Conservation (phyloP, 2,888 invertebrate species). For the Chaitophorus viminalis region DNA sequence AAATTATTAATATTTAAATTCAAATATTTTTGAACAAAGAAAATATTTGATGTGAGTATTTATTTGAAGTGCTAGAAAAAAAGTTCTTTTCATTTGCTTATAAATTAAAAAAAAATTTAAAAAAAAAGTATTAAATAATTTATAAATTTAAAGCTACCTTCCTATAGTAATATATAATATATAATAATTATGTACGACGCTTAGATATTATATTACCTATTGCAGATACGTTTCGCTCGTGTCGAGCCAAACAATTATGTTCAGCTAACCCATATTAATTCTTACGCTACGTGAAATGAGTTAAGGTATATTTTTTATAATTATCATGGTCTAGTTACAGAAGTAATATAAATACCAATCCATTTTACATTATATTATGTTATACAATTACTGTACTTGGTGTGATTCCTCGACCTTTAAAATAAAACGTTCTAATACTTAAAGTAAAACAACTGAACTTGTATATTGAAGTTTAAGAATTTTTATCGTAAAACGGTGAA, state of each 20-base stretch:
- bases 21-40: too few relatives aligned
- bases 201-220: neutral
- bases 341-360: neutral
- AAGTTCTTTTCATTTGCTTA: too few relatives aligned
- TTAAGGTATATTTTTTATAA: neutral
- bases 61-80: too few relatives aligned
- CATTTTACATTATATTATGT: neutral
- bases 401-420: slow-evolving; percentile 16
- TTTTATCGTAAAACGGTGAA: neutral
- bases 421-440: neutral
- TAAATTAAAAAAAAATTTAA: neutral
- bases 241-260: neutral
- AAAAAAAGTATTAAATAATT: neutral
- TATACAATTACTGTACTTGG: neutral
- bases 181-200: neutral
- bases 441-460: neutral
- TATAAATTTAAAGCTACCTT: neutral
- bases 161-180: too few relatives aligned
- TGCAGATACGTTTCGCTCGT: neutral
- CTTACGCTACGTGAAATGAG: neutral
- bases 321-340: neutral
- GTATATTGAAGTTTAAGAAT: neutral
- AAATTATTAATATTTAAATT: too few relatives aligned
- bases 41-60: too few relatives aligned
- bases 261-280: neutral